Conservation (phyloP, 2,888 invertebrate genomes). For the Chymomyza amoena region DNA sequence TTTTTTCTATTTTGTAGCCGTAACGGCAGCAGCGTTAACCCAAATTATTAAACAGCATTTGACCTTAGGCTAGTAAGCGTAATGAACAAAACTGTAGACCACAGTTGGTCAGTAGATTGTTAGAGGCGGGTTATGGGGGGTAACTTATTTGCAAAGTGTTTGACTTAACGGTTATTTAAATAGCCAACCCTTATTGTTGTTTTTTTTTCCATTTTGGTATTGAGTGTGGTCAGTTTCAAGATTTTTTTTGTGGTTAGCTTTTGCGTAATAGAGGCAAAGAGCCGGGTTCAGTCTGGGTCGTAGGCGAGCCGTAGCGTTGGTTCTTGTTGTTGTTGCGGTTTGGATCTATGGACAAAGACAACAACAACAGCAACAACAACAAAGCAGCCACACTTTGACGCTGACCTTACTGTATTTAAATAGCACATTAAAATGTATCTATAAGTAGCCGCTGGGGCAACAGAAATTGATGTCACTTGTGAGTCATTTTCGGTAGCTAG, state of each 20-base stretch:
- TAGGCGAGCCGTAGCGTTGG: constrained; percentile 6
- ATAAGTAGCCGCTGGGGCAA: not conserved
- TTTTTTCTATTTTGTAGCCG: constrained; percentile 7
- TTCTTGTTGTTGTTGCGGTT: constrained; percentile 23
- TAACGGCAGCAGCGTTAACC: constrained; percentile 39
- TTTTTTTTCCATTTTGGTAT: constrained; percentile 8
- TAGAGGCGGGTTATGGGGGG: not conserved
- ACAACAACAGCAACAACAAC: constrained; percentile 24
- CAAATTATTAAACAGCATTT: constrained; percentile 71
- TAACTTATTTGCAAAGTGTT: constrained; percentile 51
- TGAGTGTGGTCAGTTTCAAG: constrained; percentile 50
- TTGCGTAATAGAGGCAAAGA: constrained; percentile 27
- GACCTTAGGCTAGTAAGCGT: constrained; percentile 59
- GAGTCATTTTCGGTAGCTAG: not conserved
- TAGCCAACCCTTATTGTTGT: constrained; percentile 35
- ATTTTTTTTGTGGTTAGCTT: constrained; percentile 30
- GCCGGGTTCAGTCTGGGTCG: not conserved
- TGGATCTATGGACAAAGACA: not conserved
- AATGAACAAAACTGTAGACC: not conserved
- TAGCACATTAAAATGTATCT: constrained; percentile 4
- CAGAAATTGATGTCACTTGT: not conserved
- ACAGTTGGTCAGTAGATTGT: not conserved
- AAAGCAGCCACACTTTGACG: constrained; percentile 14
- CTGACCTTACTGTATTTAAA: not conserved
- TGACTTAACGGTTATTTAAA: constrained; percentile 58